phyloP scores from a whole-genome alignment of 2,888 invertebrate genomes.

The Deilephila porcellus region DNA sequence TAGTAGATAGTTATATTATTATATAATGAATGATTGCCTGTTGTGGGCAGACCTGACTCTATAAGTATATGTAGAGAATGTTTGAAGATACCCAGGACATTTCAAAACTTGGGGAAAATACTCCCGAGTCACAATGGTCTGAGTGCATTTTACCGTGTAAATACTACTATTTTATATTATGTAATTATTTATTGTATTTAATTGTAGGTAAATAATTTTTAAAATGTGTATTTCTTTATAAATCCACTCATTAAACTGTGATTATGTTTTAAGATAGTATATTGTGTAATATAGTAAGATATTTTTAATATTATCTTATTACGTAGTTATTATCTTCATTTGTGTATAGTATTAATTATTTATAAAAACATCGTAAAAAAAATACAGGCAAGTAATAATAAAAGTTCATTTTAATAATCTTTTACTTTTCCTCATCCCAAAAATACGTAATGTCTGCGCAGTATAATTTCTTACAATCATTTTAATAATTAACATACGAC shows the following conservation, averaged over 20 bases:
- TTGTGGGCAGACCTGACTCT: too few relatives aligned
- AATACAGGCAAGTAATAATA: neutral
- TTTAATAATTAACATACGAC: too few relatives aligned
- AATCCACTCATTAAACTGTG: constrained; percentile 22
- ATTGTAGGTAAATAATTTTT: neutral
- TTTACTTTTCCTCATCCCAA: too few relatives aligned
- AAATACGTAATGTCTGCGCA: too few relatives aligned
- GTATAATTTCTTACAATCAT: too few relatives aligned
- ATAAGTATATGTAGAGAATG: too few relatives aligned
- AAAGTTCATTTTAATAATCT: too few relatives aligned
- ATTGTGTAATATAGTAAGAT: neutral
- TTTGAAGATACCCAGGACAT: too few relatives aligned
- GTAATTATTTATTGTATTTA: neutral
- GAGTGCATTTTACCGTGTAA: neutral
- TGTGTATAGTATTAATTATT: neutral
- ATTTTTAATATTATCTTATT: neutral
- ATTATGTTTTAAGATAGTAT: neutral
- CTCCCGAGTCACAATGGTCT: too few relatives aligned
- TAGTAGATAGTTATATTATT: too few relatives aligned
- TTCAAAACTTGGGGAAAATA: too few relatives aligned
- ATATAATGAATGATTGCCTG: too few relatives aligned
- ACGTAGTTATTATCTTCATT: neutral
- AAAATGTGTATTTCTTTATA: neutral
- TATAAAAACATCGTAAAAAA: neutral
- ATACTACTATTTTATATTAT: neutral